A percentile compares a stretch with the other conserved stretches of the same genome.
Conservation (phyloP, 1,140 invertebrate genomes). For the Cataglyphis hispanica region DNA sequence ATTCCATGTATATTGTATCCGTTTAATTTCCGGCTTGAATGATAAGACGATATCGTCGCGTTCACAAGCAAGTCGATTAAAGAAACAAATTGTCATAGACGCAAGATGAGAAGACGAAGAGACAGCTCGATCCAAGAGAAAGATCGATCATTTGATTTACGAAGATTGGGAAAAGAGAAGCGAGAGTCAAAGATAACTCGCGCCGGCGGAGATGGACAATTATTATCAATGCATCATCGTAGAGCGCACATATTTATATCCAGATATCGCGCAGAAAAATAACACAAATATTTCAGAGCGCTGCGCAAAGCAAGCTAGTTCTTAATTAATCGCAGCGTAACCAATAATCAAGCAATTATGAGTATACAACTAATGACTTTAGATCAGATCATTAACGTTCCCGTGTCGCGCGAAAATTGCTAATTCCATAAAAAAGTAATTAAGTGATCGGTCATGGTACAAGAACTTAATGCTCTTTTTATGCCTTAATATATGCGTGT, state of each 20-base stretch:
- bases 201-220: background rate
- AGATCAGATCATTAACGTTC: slow-evolving; percentile 6
- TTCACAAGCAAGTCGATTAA: slow-evolving; percentile 5
- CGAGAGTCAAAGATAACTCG: background rate
- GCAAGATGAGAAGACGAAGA: background rate
- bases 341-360: slow-evolving; percentile 51
- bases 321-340: slow-evolving; percentile 10
- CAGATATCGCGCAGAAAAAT: slow-evolving; percentile 20
- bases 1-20: slow-evolving; percentile 24
- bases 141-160: slow-evolving; percentile 54
- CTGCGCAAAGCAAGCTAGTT: background rate
- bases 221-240: slow-evolving; percentile 22
- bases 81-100: slow-evolving; percentile 30
- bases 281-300: slow-evolving; percentile 43
- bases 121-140: background rate
- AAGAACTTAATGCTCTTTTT: background rate
- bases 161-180: background rate
- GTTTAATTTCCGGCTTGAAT: slow-evolving; percentile 67
- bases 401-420: slow-evolving; percentile 23
- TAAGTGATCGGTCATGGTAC: slow-evolving; percentile 6
- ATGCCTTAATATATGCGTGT: background rate
- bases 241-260: slow-evolving; percentile 25
- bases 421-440: slow-evolving; percentile 37
- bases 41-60: slow-evolving; percentile 13
- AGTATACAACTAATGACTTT: slow-evolving; percentile 6